A percentile compares a stretch with the other conserved stretches of the same genome.
These are phyloP conservation scores for Drosophila paranaensis DNA, from an alignment of 2,888 invertebrate species.

Conservation along the genomic window DNA sequence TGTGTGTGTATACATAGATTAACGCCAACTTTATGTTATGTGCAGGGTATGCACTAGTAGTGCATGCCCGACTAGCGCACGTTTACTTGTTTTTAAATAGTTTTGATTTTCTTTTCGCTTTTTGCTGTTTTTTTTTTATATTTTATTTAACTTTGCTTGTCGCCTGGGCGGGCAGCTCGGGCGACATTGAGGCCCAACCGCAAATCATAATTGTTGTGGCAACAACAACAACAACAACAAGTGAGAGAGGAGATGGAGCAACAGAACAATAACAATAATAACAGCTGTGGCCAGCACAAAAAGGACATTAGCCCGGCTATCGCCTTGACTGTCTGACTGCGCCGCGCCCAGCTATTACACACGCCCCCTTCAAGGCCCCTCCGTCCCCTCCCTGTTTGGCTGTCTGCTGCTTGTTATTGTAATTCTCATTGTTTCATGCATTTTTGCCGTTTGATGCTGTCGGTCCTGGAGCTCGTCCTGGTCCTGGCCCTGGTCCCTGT, in stretches of 20 bases:
- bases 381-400: neutral
- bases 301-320: constrained; percentile 60
- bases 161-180: constrained; percentile 26
- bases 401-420: constrained; percentile 35
- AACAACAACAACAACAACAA: constrained; percentile 20
- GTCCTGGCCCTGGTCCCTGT: neutral
- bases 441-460: constrained; percentile 32
- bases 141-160: constrained; percentile 4
- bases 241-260: neutral
- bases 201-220: constrained; percentile 65
- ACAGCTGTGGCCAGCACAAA: constrained; percentile 52
- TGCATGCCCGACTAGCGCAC: neutral
- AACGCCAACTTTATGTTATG: neutral
- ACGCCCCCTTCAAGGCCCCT: neutral
- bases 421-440: constrained; percentile 56
- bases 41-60: neutral
- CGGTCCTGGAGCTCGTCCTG: constrained; percentile 6
- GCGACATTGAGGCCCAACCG: constrained; percentile 45
- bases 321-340: constrained; percentile 41
- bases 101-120: constrained; percentile 12
- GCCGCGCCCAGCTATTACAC: constrained; percentile 19
- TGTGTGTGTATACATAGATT: neutral
- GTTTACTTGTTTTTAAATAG: constrained; percentile 4
- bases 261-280: constrained; percentile 39
- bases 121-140: neutral